phyloP scores from a whole-genome alignment of 2,113 vertebrate genomes.

The Apistogramma diplotaenia region DNA sequence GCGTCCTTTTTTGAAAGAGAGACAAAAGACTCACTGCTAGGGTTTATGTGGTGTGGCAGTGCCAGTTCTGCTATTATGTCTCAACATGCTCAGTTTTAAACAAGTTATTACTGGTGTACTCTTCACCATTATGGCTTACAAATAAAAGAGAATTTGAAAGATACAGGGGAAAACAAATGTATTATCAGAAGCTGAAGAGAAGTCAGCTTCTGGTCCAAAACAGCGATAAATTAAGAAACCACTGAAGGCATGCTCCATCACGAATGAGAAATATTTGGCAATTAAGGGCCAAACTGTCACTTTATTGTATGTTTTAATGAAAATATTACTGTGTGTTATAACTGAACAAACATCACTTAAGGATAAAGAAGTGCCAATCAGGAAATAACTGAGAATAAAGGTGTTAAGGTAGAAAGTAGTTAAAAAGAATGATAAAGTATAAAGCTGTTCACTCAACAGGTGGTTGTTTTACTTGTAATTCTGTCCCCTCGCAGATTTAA shows the following conservation, averaged over 20 bases:
- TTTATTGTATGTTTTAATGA: background rate
- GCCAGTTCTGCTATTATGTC: constrained; percentile 55
- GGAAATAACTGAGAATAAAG: background rate
- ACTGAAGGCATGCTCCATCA: background rate
- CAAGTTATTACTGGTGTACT: constrained; percentile 37
- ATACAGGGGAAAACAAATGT: background rate
- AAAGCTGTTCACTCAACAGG: constrained; percentile 27
- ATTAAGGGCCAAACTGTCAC: background rate
- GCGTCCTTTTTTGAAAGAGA: constrained; percentile 25
- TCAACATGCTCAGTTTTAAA: constrained; percentile 55
- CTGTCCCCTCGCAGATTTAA: background rate
- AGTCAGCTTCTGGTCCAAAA: background rate
- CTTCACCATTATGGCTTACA: constrained; percentile 7
- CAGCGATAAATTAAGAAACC: background rate
- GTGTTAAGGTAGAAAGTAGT: background rate
- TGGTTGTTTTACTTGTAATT: background rate
- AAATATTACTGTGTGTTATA: background rate
- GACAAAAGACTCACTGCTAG: constrained; percentile 48
- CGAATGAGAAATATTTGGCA: background rate
- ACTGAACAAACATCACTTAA: background rate
- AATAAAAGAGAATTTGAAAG: background rate
- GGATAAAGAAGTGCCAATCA: background rate
- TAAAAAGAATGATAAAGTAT: background rate
- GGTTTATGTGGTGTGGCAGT: constrained; percentile 43
- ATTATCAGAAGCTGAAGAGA: background rate